Evolutionary conservation across 2,888 invertebrate species (phyloP).

Genomic region (Alcis repandata): DNA sequence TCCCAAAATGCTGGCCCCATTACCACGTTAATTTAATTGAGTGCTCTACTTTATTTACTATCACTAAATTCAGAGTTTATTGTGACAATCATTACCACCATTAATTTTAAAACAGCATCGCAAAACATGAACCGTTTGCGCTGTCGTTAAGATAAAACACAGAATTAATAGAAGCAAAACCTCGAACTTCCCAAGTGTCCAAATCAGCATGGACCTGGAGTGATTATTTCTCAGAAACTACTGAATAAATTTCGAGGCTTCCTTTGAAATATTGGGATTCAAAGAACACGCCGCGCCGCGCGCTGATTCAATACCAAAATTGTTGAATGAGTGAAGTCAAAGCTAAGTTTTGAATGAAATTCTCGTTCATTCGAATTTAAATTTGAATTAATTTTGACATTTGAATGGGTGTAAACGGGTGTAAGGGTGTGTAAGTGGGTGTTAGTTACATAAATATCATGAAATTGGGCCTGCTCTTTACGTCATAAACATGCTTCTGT

Average conservation of each 20-base stretch:
- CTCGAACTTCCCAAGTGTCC: not conserved
- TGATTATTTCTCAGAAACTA: slow-evolving; percentile 14
- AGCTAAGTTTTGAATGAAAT: not conserved
- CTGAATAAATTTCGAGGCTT: slow-evolving; percentile 1
- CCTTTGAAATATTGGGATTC: not conserved
- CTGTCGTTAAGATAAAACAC: not conserved
- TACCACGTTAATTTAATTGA: too few relatives aligned
- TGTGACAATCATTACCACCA: not conserved
- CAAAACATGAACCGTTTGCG: not conserved
- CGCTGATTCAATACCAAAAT: slow-evolving; percentile 1
- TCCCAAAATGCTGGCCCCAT: too few relatives aligned
- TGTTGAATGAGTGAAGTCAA: not conserved
- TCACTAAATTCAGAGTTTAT: not conserved
- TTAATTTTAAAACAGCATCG: not conserved
- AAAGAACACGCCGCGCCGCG: not conserved
- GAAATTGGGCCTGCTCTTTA: too few relatives aligned
- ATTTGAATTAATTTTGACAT: not conserved
- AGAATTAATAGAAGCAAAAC: not conserved
- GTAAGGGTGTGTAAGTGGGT: too few relatives aligned
- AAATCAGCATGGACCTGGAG: not conserved
- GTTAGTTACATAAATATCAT: too few relatives aligned
- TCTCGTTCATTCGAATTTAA: not conserved
- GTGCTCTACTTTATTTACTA: too few relatives aligned
- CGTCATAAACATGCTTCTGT: too few relatives aligned
- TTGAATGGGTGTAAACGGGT: not conserved